Conservation (phyloP, 2,113 vertebrate genomes). For the Myiagra hebetior region DNA sequence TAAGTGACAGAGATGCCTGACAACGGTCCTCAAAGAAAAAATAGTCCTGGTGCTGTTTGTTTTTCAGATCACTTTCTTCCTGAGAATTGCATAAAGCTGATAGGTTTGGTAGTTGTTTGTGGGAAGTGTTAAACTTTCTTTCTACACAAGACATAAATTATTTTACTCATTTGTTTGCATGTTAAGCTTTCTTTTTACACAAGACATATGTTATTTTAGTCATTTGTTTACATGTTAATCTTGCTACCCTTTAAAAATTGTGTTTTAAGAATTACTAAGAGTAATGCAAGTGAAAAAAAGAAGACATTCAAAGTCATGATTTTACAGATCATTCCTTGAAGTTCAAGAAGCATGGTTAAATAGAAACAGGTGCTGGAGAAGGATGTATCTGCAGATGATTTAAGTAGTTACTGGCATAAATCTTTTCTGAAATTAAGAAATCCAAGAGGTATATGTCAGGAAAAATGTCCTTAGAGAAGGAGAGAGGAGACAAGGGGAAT, state of each 20-base stretch:
- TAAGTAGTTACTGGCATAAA: neutral
- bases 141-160: neutral
- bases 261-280: neutral
- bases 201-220: neutral
- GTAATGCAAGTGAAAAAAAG: neutral
- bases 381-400: neutral
- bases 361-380: neutral
- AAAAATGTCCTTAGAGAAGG: neutral
- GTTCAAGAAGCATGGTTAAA: neutral
- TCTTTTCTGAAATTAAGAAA: constrained; percentile 18
- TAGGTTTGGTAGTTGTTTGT: neutral
- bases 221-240: neutral
- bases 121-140: neutral
- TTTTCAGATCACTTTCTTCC: neutral
- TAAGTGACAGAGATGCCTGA: neutral
- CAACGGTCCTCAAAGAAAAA: neutral
- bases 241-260: neutral
- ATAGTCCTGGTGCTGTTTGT: neutral
- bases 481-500: neutral
- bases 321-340: neutral
- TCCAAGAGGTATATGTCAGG: neutral
- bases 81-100: neutral
- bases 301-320: neutral
- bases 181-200: neutral
- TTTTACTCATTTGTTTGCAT: neutral